Conservation (phyloP, 2,888 invertebrate genomes). For the Drosophila subquinaria region DNA sequence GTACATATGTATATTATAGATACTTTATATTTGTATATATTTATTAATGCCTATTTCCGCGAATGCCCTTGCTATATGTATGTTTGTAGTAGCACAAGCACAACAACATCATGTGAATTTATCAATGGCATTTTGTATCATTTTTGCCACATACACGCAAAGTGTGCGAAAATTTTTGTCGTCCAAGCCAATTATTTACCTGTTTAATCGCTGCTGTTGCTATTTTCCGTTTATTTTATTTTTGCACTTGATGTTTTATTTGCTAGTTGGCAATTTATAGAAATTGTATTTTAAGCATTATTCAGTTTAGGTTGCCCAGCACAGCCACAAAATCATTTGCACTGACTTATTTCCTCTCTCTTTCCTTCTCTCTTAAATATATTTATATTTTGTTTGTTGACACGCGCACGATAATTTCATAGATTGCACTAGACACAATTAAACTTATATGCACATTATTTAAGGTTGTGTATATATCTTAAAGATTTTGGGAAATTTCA, state of each 20-base stretch:
- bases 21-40: constrained; percentile 39
- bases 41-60: constrained; percentile 36
- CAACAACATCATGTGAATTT: constrained; percentile 45
- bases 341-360: constrained; percentile 30
- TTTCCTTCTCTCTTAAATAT: constrained; percentile 20
- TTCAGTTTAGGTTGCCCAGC: constrained; percentile 58
- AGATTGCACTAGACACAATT: constrained; percentile 35
- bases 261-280: constrained; percentile 70
- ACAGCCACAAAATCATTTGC: constrained; percentile 42
- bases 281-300: constrained; percentile 75
- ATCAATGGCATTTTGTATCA: constrained; percentile 54
- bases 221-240: constrained; percentile 42
- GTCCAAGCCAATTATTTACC: constrained; percentile 59
- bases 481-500: constrained; percentile 61
- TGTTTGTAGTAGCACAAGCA: not conserved
- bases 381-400: constrained; percentile 38
- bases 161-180: constrained; percentile 26
- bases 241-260: constrained; percentile 40
- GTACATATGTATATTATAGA: constrained; percentile 42
- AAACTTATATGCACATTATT: constrained; percentile 38
- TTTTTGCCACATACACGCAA: constrained; percentile 43
- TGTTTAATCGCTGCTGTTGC: constrained; percentile 59
- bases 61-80: constrained; percentile 44
- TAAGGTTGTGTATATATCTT: constrained; percentile 32
- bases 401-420: constrained; percentile 24